Evolutionary conservation across 2,797 vertebrate species (phyloP), one percentile per base, ranked within the genome.

Genomic region (Corythornis leucogaster): DNA sequence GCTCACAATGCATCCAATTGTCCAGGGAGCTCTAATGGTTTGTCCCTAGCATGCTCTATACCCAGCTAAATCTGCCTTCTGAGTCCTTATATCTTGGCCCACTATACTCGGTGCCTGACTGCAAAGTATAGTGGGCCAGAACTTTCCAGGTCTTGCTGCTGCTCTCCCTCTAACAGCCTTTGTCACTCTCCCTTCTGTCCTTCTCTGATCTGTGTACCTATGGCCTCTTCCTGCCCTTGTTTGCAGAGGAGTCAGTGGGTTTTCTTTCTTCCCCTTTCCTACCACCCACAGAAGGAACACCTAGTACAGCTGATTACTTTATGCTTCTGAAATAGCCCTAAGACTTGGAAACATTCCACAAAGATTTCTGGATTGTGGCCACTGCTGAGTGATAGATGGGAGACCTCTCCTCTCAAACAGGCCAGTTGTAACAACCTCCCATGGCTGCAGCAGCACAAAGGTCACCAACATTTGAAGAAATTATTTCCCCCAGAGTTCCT

Each of bases 231-330:
- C 58, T 75, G 50, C 43, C 79, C 28, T 81, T 0, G 0, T 61
- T 79, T 85, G 45, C 75, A 67, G 48, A 70, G 12, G 2, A 81
- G 12, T 45, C 70, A 50, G 33, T 64, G 71, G 25, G 35, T 85
- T 93, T 89, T 54, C 57, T 85, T 81, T 50, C 33, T 40, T 26
- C 68, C 40, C n/a, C 30, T 71, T 67, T 30, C 48, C 14, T 42
- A 9, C 58, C 80, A 84, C 70, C 57, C 64, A 24, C 70, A 84
- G 89, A 86, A 87, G 64, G 85, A 94, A 94, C 95, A 88, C 83
- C 57, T 91, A 11, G 24, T 88, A 82, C 80, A 82, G 63, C 61
- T 74, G 63, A 31, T 84, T 2, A 6, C 57, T 95, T 57, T 45
- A 53, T 81, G 63, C 70, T 85, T 84, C 48, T 42, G 48, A 87